These are phyloP conservation scores for Drosophila nigricruria DNA, from an alignment of 2,888 invertebrate species.

Conservation along the genomic window DNA sequence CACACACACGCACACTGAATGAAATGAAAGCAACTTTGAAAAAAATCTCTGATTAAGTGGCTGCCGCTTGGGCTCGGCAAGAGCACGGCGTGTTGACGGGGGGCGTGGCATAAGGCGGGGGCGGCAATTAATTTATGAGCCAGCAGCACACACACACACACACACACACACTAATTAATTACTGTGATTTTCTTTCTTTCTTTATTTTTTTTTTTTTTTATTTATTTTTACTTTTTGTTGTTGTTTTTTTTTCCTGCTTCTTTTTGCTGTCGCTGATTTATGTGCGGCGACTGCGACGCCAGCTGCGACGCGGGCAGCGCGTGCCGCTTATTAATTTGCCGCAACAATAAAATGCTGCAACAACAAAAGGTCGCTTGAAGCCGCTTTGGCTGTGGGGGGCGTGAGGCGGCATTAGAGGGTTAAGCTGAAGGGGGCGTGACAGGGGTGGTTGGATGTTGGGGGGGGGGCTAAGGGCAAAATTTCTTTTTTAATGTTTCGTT, in stretches of 20 bases:
- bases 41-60: conserved; percentile 59
- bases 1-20: conserved; percentile 14
- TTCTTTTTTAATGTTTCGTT: neutral
- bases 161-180: conserved; percentile 63
- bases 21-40: conserved; percentile 34
- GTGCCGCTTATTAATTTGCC: conserved; percentile 70
- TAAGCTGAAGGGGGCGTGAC: neutral
- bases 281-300: conserved; percentile 50
- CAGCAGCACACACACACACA: conserved; percentile 29
- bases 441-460: neutral
- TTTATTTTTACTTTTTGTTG: conserved; percentile 1
- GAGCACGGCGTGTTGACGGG: neutral
- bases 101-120: conserved; percentile 41
- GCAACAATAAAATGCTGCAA: conserved; percentile 61
- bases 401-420: conserved; percentile 1
- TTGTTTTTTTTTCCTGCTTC: neutral
- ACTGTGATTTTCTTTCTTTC: conserved; percentile 71
- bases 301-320: conserved; percentile 24
- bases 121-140: conserved; percentile 67
- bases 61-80: conserved; percentile 7
- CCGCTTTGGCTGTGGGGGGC: neutral
- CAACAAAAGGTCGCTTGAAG: conserved; percentile 43
- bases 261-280: conserved; percentile 59
- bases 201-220: conserved; percentile 26
- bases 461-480: neutral